Evolutionary conservation across 2,888 invertebrate species (phyloP).

Genomic region (Chrysomela aeneicollis): DNA sequence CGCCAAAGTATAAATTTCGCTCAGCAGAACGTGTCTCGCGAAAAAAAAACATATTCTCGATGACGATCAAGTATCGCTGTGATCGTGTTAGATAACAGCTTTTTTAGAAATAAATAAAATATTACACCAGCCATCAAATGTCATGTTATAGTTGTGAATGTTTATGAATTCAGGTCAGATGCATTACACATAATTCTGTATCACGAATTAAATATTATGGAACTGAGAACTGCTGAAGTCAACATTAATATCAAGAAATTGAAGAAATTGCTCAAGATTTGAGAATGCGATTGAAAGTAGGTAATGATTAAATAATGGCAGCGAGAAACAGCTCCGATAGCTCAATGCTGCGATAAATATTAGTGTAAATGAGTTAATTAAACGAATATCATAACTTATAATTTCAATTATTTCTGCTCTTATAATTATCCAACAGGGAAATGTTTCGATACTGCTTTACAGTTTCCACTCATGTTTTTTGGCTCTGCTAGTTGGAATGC

Average conservation of each 20-base stretch:
- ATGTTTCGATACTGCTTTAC: background rate
- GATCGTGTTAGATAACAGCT: conserved; percentile 28
- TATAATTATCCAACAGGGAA: background rate
- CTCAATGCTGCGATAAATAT: background rate
- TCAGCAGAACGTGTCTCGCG: conserved; percentile 41
- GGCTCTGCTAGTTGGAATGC: background rate
- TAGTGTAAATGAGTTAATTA: conserved; percentile 1
- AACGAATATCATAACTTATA: background rate
- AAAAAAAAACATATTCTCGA: conserved; percentile 33
- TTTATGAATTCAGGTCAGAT: conserved; percentile 31
- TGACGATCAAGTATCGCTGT: conserved; percentile 25
- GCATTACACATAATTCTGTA: conserved; percentile 23
- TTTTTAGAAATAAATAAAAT: conserved; percentile 35
- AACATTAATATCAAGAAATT: background rate
- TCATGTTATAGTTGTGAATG: conserved; percentile 26
- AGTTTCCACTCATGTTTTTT: background rate
- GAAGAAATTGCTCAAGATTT: conserved; percentile 13
- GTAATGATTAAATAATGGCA: conserved; percentile 5
- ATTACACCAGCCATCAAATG: conserved; percentile 33
- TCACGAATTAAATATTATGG: conserved; percentile 15
- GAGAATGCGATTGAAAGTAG: conserved; percentile 14
- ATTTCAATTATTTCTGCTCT: conserved; percentile 1
- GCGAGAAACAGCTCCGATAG: background rate
- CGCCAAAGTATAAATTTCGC: conserved; percentile 30
- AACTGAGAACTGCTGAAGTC: conserved; percentile 1